Percentiles rank a stretch among this genome's conserved stretches.
Conservation (phyloP, 2,797 vertebrate genomes). For the Leptatherina wallacei region DNA sequence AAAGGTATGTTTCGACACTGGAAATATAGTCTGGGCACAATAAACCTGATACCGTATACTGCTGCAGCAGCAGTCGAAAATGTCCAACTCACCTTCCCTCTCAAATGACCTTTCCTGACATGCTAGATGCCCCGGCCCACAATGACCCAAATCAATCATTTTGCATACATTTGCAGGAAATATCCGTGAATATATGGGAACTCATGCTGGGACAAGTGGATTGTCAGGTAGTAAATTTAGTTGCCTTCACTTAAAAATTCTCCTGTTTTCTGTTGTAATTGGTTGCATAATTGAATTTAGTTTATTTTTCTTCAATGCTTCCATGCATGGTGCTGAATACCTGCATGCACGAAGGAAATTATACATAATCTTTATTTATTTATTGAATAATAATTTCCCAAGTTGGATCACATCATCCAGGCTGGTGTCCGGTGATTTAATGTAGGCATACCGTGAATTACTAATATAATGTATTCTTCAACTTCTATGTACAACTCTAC, state of each 20-base stretch:
- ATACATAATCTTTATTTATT: not conserved
- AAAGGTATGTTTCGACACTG: slow-evolving; percentile 62
- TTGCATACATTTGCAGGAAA: slow-evolving; percentile 86
- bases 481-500: slow-evolving; percentile 2
- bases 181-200: slow-evolving; percentile 87
- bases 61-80: slow-evolving; percentile 11
- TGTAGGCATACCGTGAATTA: slow-evolving; percentile 29
- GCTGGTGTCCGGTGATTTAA: slow-evolving; percentile 22
- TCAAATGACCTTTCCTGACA: slow-evolving; percentile 41
- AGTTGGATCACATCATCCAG: slow-evolving; percentile 25
- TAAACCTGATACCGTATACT: slow-evolving; percentile 1
- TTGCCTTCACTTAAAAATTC: slow-evolving; percentile 58
- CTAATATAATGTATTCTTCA: slow-evolving; percentile 54
- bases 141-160: slow-evolving; percentile 79
- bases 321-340: slow-evolving; percentile 60
- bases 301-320: slow-evolving; percentile 38
- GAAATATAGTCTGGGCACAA: slow-evolving; percentile 33
- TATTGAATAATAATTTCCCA: not conserved
- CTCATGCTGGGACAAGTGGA: slow-evolving; percentile 85
- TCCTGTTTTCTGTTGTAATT: slow-evolving; percentile 46
- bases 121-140: slow-evolving; percentile 53
- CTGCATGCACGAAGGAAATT: slow-evolving; percentile 68
- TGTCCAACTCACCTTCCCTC: slow-evolving; percentile 14
- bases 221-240: slow-evolving; percentile 84
- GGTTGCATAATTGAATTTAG: slow-evolving; percentile 49